Evolutionary conservation across 2,113 vertebrate species (phyloP).

Genomic region (Chitala chitala): DNA sequence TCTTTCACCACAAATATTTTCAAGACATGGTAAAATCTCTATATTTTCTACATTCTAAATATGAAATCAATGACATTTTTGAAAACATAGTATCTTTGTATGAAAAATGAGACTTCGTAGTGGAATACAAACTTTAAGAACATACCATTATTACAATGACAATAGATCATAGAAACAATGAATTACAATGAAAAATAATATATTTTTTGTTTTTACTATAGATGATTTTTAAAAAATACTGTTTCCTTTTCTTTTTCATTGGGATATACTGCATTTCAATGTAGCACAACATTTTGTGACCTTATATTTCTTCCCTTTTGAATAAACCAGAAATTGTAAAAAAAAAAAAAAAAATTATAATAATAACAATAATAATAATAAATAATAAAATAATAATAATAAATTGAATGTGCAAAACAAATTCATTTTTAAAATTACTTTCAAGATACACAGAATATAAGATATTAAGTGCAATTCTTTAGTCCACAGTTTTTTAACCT

Average conservation of each 20-base stretch:
- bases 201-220: conserved; percentile 24
- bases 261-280: conserved; percentile 37
- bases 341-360: no score
- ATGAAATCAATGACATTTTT: conserved; percentile 70
- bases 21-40: conserved; percentile 58
- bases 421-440: no score
- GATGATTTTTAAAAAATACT: conserved; percentile 32
- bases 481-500: no score
- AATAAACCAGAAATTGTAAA: conserved; percentile 13
- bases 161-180: conserved; percentile 71
- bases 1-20: conserved; percentile 46
- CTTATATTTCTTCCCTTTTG: neutral
- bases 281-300: conserved; percentile 15
- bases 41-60: conserved; percentile 66
- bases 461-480: no score
- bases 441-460: no score
- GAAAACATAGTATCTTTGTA: conserved; percentile 70
- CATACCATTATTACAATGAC: conserved; percentile 61
- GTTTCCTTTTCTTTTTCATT: conserved; percentile 24
- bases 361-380: no score
- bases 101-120: conserved; percentile 63
- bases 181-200: conserved; percentile 59
- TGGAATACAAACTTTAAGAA: conserved; percentile 74
- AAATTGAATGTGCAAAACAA: no score
- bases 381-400: no score